A percentile compares a stretch with the other conserved stretches of the same genome.
Evolutionary conservation across 2,113 vertebrate genomes (phyloP).

Genomic region (Anser brachyrhynchus): DNA sequence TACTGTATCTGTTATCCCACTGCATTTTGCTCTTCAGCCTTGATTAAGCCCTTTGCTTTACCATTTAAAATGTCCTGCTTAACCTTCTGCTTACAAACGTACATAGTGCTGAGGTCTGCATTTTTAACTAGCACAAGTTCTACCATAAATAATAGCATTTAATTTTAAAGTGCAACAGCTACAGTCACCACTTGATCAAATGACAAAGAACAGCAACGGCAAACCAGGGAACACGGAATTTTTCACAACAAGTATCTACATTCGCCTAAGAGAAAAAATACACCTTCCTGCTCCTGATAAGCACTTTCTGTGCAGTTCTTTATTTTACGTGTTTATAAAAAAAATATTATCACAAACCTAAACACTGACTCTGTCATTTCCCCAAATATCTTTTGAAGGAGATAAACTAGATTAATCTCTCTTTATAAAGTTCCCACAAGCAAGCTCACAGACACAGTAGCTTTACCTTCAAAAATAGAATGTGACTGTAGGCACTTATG

Average conservation of each 20-base stretch:
- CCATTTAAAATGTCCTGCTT: conserved; percentile 71
- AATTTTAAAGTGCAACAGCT: conserved; percentile 65
- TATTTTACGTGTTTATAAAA: neutral
- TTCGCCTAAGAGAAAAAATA: neutral
- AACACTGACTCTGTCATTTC: conserved; percentile 10
- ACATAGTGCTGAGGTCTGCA: conserved; percentile 62
- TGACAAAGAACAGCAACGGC: conserved; percentile 39
- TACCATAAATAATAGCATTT: conserved; percentile 65
- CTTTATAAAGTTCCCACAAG: conserved; percentile 69
- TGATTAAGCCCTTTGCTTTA: conserved; percentile 70
- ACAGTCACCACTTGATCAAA: conserved; percentile 66
- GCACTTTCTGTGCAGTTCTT: conserved; percentile 34
- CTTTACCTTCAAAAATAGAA: conserved; percentile 78
- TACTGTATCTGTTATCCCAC: conserved; percentile 42
- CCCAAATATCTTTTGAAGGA: conserved; percentile 57
- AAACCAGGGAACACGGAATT: conserved; percentile 2
- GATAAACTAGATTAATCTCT: conserved; percentile 67
- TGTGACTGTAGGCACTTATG: conserved; percentile 75
- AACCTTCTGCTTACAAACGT: conserved; percentile 56
- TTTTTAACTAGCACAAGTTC: conserved; percentile 57
- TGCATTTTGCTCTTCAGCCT: conserved; percentile 61
- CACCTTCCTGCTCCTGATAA: neutral
- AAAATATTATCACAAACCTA: conserved; percentile 36
- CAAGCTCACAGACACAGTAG: conserved; percentile 68
- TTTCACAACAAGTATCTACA: neutral